Evolutionary conservation across 2,797 vertebrate genomes (phyloP).

Genomic region (Rhinoraja longicauda): DNA sequence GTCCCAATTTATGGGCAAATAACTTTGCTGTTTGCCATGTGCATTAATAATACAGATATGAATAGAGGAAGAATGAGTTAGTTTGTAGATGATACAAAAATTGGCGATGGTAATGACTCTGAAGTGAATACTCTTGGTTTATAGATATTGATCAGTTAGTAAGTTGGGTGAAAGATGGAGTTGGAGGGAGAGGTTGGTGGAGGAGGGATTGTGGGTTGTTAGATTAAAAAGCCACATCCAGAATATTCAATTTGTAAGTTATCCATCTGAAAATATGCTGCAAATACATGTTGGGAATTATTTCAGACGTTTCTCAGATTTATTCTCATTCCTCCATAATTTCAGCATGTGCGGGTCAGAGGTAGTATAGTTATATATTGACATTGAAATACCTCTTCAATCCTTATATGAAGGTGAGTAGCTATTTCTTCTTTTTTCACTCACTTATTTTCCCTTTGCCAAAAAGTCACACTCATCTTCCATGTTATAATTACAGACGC

Average conservation of each 20-base stretch:
- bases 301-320: background rate
- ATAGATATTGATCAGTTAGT: no score
- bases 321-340: background rate
- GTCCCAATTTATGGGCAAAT: no score
- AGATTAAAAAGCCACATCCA: background rate
- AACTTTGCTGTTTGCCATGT: background rate
- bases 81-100: background rate
- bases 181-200: no score
- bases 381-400: no score
- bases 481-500: slow-evolving; percentile 51
- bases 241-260: background rate
- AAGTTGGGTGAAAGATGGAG: no score
- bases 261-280: background rate
- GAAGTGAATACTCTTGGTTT: no score
- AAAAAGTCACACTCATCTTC: background rate
- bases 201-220: background rate
- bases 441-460: background rate
- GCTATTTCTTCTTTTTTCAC: background rate
- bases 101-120: background rate
- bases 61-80: background rate
- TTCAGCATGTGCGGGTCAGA: background rate
- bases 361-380: no score
- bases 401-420: background rate
- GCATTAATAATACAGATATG: no score
- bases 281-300: background rate